Conservation (phyloP, 2,113 vertebrate genomes). For the Eira barbara region DNA sequence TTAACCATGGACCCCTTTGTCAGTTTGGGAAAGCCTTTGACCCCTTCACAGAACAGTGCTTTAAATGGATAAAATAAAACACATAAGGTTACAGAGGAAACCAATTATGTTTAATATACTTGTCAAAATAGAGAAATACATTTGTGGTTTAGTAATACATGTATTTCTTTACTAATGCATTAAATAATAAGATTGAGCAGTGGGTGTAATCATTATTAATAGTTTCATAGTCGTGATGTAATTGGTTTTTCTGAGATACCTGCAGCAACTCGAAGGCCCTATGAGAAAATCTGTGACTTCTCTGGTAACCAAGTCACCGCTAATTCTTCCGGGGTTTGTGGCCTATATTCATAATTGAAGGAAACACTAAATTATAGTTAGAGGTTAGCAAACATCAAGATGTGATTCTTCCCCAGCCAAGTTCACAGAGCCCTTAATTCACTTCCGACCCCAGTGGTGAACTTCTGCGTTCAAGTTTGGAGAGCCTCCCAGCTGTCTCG, state of each 20-base stretch:
- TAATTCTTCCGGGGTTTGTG: not conserved
- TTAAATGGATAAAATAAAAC: not conserved
- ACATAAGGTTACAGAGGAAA: constrained; percentile 4
- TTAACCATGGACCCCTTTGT: not conserved
- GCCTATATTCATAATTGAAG: not conserved
- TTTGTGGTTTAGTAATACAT: not conserved
- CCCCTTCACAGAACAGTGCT: not conserved
- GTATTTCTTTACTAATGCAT: not conserved
- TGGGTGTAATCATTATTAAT: not conserved
- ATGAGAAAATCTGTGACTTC: not conserved
- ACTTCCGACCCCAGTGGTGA: not conserved
- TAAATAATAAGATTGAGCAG: not conserved
- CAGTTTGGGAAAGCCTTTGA: not conserved
- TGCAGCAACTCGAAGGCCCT: not conserved
- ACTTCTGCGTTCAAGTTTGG: not conserved
- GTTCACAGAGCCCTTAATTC: not conserved
- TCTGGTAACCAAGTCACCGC: not conserved
- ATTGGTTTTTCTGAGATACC: not conserved
- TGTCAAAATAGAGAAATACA: not conserved
- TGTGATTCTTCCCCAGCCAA: not conserved
- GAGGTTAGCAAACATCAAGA: not conserved
- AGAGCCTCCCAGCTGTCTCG: not conserved
- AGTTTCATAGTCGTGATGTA: not conserved
- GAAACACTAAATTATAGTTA: not conserved
- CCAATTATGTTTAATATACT: not conserved